phyloP scores from a whole-genome alignment of 1,140 invertebrate species.

The Diorhabda elongata region DNA sequence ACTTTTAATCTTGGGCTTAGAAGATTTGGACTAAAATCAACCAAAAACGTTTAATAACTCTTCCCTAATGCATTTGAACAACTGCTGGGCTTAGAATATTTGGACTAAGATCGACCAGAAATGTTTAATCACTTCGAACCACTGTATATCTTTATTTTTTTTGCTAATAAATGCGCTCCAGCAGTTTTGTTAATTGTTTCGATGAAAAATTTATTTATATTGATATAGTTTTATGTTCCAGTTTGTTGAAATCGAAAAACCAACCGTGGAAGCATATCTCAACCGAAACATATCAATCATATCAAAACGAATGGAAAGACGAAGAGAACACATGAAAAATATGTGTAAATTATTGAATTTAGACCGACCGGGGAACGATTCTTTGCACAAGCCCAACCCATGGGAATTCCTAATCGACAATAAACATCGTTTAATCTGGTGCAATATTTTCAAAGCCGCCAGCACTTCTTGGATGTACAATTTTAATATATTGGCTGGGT shows the following conservation, averaged over 20 bases:
- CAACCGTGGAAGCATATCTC: not conserved
- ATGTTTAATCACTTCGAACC: no score
- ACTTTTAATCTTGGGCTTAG: no score
- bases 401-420: conserved; percentile 81
- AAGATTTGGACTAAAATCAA: no score
- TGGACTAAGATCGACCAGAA: no score
- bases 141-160: no score
- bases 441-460: conserved; percentile 82
- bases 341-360: conserved; percentile 39
- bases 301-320: conserved; percentile 34
- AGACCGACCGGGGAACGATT: conserved; percentile 55
- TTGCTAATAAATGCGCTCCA: no score
- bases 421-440: conserved; percentile 77
- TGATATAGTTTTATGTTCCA: not conserved
- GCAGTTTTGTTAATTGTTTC: no score
- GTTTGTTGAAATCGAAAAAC: conserved; percentile 1
- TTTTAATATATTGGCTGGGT: conserved; percentile 78
- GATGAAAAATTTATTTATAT: no score
- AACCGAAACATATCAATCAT: conserved; percentile 35
- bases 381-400: conserved; percentile 66
- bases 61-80: no score
- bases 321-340: conserved; percentile 36
- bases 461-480: conserved; percentile 88
- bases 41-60: no score
- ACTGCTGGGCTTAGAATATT: no score